Base-by-base conservation (phyloP, 2,888 invertebrate genomes). In the Heliconius aoede region DNA sequence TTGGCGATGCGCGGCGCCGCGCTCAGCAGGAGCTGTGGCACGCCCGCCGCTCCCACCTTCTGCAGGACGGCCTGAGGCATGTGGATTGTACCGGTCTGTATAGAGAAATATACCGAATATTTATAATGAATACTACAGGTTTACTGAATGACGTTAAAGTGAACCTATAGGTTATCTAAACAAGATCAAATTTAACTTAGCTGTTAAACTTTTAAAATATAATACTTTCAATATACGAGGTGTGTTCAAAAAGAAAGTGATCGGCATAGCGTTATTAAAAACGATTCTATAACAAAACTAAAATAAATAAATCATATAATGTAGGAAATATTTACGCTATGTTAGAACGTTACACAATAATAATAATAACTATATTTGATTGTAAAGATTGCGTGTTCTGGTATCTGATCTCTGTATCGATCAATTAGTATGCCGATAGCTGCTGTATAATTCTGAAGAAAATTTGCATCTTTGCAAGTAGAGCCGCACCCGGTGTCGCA, bases 31-130 rank as follows among this genome's bases (percentile, higher is more conserved):
- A 94, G 82, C 85, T 94, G 94, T 11, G 93, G 93, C 80, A 94
- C 90, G 9, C 89, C 91, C 0, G 93, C 94, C 7, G 93, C 92
- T 1, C 93, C 94, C 28, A 94, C 93, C 83, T 94, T 94, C 85
- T 94, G 95, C 78, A 93, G 89, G 76, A 92, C 93, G 46, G 93
- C 93, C 87, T 91, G 93, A 84, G 92, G 95, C 89, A 96, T 94
- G 90, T 96, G 95, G 74, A 96, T 95, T 78, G 95, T 95, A 78
- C 95, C 95, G 84, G 95, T 95, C 95, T 95, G 89, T 81, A 76
- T 26, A 40, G 1, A 81, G 75, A 80, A 71, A 55, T 4, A 32
- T 51, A 64, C 7, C 8, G 21, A 21, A 21, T 46, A 7, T 5
- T 46, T 5, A 46, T 46, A 5, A 46, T n/a, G n/a, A n/a, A n/a